Evolutionary conservation across 37 sponge, comb jelly and placozoan genomes (phyloP), one percentile per base, ranked within the genome.

Genomic region (Crambe crambe): DNA sequence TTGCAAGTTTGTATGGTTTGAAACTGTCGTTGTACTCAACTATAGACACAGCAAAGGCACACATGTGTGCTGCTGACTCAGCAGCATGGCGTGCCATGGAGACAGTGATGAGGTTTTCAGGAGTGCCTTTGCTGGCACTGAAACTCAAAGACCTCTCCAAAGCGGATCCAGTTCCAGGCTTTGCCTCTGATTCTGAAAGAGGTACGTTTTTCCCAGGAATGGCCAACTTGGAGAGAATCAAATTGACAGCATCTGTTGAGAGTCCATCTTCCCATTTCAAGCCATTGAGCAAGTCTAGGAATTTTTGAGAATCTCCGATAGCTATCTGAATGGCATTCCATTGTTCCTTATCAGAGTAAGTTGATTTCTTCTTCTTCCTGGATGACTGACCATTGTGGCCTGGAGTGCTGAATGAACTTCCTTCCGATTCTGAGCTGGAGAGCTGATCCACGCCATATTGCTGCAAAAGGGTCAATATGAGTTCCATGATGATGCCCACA

Each of bases 241-340:
- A 54, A 1, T 79, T 78, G 21, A 86, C 69, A 18, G 82, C 80
- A 66, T 91, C 92, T 1, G 66, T 40, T 9, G 74, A 38, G 37
- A 95, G 84, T 15, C 92, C 92, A 3, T 88, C 84, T 74, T 91
- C 86, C 95, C 95, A 95, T 15, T 85, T 72, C 22, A 95, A 32
- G 26, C 38, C 37, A 31, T 82, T 79, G 22, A 95, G 31, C 39
- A 90, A 77, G 76, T 95, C 95, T 0, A 88, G 86, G 47, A 95
- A 90, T 26, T 81, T 79, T 56, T 95, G 95, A 4, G 95, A 83
- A 71, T 95, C 95, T 30, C 92, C 89, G 23, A 95, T 88, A 26
- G 92, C 83, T 34, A 73, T 37, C 74, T 94, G 91, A 21, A 94
- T 79, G 17, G 58, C 31, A 9, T 31, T 59, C 95, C 92, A 95